Base-by-base conservation (phyloP, 2,797 vertebrate species). In the Poecilia picta region DNA sequence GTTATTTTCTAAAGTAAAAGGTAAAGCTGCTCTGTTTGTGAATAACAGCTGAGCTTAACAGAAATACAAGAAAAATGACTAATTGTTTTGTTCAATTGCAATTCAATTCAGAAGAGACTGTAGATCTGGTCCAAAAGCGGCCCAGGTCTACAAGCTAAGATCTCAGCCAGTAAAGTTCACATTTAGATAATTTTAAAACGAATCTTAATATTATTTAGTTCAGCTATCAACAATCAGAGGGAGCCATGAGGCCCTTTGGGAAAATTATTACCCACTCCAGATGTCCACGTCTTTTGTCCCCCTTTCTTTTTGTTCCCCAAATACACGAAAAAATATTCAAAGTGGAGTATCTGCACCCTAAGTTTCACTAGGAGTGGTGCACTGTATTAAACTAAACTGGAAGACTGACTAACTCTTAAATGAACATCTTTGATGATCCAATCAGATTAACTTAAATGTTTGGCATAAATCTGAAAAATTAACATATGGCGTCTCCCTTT, bases 351-450 rank as follows among this genome's bases (percentile, higher is more conserved):
- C 10, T 68, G 18, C 3, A 66, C 16, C 39, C 13, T 16, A 31
- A 23, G 68, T 78, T 33, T 59, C 70, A 70, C 13, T 36, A 74
- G n/a, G 62, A 75, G 79, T n/a, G 23, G 23, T 41, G 45, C 59
- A 49, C 71, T 36, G 72, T 53, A 68, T 79, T 72, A 85, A 57
- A 36, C 46, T 79, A 8, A 23, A 47, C 20, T 4, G 51, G 25
- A 10, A 53, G 51, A 53, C 3, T 4, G 28, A 62, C 20, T 68
- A 25, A 41, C 62, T 11, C 64, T 41, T 39, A 10, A 39, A 23
- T 53, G 8, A 53, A 11, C 51, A 53, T 25, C 23, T 53, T 51
- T 51, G 49, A 8, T 53, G 25, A 25, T 53, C 8, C 23, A 53
- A 53, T 25, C 51, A 53, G 20, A 25, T 25, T 6, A 39, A 20